Percentiles rank a stretch among this genome's conserved stretches.
Evolutionary conservation across 2,113 vertebrate genomes (phyloP).

Genomic region (Trichomycterus rosablanca): DNA sequence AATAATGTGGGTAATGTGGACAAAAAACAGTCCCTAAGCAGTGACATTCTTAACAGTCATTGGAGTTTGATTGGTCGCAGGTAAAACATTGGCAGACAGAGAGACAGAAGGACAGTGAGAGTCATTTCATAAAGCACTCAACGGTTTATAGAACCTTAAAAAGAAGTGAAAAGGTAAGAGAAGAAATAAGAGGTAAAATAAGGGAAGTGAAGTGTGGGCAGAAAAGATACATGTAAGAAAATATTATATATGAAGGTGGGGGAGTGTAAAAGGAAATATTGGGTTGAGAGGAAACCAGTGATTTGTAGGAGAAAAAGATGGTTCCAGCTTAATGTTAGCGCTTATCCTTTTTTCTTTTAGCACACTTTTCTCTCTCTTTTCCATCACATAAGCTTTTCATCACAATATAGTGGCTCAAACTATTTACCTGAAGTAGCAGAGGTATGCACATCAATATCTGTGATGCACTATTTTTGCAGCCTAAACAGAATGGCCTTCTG

Average conservation of each 20-base stretch:
- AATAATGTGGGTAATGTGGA: no score
- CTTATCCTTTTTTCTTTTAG: slow-evolving; percentile 56
- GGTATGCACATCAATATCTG: slow-evolving; percentile 82
- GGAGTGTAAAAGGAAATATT: slow-evolving; percentile 10
- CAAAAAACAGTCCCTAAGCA: not conserved
- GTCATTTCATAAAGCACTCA: slow-evolving; percentile 5
- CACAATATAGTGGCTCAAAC: slow-evolving; percentile 77
- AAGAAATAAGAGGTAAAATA: not conserved
- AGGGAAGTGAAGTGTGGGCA: slow-evolving; percentile 22
- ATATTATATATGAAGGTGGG: slow-evolving; percentile 6
- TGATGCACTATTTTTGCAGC: slow-evolving; percentile 77
- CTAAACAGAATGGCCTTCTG: slow-evolving; percentile 71
- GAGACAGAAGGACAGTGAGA: slow-evolving; percentile 18
- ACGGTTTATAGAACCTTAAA: slow-evolving; percentile 8
- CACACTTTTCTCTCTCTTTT: slow-evolving; percentile 4
- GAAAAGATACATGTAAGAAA: no score
- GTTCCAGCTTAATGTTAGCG: slow-evolving; percentile 69
- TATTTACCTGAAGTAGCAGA: slow-evolving; percentile 80
- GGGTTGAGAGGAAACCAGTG: not conserved
- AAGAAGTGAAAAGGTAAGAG: slow-evolving; percentile 18
- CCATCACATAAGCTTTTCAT: slow-evolving; percentile 80
- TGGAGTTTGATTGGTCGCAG: slow-evolving; percentile 7
- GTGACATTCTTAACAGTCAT: no score
- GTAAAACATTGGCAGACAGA: slow-evolving; percentile 34
- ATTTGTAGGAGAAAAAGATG: slow-evolving; percentile 3